Percentiles rank a stretch among this genome's conserved stretches.
Evolutionary conservation across 1,140 invertebrate genomes (phyloP).

Genomic region (Zaprionus ghesquierei): DNA sequence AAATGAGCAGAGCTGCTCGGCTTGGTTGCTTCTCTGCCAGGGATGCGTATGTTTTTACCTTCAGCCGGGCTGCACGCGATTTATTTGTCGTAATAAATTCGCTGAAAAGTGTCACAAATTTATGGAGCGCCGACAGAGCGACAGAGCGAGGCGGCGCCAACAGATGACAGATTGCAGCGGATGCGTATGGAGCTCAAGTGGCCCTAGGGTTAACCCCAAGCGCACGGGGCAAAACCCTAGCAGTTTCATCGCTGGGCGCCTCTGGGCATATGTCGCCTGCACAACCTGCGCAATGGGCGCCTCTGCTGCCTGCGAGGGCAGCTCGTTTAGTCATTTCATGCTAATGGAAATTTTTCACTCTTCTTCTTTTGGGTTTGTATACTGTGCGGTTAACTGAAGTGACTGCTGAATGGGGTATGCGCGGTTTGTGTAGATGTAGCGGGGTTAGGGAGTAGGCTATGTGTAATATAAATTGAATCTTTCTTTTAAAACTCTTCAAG

Average conservation of each 20-base stretch:
- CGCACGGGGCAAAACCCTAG: background rate
- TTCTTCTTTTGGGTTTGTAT: background rate
- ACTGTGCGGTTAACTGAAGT: background rate
- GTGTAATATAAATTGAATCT: no score
- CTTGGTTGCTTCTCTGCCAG: background rate
- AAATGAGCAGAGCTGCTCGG: conserved; percentile 65
- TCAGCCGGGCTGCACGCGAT: conserved; percentile 45
- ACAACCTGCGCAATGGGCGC: background rate
- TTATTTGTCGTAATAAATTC: conserved; percentile 78
- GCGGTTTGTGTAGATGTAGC: background rate
- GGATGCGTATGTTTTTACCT: conserved; percentile 12
- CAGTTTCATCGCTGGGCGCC: background rate
- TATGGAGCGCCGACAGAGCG: conserved; percentile 57
- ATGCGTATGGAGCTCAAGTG: conserved; percentile 37
- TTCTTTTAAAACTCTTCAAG: no score
- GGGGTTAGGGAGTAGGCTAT: no score
- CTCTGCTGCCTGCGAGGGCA: background rate
- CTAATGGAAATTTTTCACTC: conserved; percentile 64
- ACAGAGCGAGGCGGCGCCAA: conserved; percentile 35
- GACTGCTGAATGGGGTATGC: background rate
- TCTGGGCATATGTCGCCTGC: conserved; percentile 44
- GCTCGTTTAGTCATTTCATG: conserved; percentile 63
- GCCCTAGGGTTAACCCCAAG: conserved; percentile 37
- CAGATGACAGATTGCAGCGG: conserved; percentile 71
- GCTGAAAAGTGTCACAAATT: conserved; percentile 78